Conservation (phyloP, 2,797 vertebrate species). For the Crax fasciolata region DNA sequence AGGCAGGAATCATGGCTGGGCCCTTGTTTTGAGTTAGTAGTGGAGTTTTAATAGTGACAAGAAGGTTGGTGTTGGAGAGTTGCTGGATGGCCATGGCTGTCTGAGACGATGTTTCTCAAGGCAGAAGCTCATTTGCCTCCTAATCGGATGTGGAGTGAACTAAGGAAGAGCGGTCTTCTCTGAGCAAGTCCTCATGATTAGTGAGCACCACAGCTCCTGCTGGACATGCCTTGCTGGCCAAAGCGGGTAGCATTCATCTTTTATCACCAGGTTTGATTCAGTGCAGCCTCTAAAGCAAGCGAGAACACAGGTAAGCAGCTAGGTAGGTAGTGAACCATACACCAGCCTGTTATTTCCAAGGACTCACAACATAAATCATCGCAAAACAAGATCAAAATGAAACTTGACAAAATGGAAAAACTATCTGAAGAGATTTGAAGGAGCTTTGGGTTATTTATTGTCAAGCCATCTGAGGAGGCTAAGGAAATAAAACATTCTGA, state of each 20-base stretch:
- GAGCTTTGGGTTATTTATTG: not conserved
- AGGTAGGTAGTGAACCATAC: not conserved
- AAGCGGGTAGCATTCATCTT: not conserved
- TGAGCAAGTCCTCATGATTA: not conserved
- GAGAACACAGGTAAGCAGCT: not conserved
- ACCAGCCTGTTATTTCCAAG: not conserved
- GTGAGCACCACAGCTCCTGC: fast-evolving
- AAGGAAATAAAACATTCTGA: not conserved
- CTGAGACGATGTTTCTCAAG: fast-evolving
- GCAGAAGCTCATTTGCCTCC: fast-evolving
- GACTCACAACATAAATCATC: not conserved
- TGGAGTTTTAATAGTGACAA: not conserved
- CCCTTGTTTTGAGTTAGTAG: not conserved
- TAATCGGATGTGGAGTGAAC: fast-evolving
- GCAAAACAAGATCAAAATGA: not conserved
- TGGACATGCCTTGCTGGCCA: fast-evolving
- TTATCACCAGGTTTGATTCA: not conserved
- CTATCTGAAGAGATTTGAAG: not conserved
- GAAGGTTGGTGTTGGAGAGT: not conserved
- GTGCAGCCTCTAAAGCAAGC: not conserved
- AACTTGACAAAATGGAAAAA: not conserved
- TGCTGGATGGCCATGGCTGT: fast-evolving
- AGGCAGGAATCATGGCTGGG: not conserved
- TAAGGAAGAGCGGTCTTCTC: not conserved
- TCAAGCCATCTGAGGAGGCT: not conserved